Base-by-base conservation (phyloP, 2,113 vertebrate genomes). In the Camelus bactrianus region DNA sequence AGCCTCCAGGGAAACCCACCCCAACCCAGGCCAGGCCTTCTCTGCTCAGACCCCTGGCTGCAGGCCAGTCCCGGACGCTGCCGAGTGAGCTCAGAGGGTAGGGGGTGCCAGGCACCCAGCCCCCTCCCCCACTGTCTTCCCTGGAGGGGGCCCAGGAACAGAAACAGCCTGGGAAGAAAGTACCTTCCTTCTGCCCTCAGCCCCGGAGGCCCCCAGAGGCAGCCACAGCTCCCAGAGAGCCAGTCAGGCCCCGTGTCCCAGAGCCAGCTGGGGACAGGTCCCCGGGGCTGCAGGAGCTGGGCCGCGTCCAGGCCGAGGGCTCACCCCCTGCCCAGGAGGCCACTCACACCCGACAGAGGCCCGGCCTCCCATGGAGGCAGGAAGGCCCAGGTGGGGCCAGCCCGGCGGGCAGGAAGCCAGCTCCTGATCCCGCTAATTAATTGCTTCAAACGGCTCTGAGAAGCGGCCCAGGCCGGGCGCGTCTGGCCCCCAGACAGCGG, bases 351-450 rank as follows among this genome's bases (percentile, higher is more conserved):
- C 2, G 24, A 20, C 1, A 1, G 58, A 42, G 35, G 81, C 48
- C 15, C 8, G 0, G 48, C 67, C 86, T 46, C 79, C 67, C 42
- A 5, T 4, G 13, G 9, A 64, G 67, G 81, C 56, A 35, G 26
- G 67, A 54, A 87, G 62, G 52, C 58, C 17, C 10, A 30, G 24
- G 80, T 8, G 46, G 91, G 69, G 62, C 28, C 10, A 42, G 86
- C n/a, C 15, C 1, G 0, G 8, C 4, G 9, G 38, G 35, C 50
- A 46, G 72, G 76, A 64, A 54, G 24, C 60, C 60, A 62, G 60
- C 26, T 35, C 52, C 96, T 48, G 79, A 46, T 67, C 93, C 91
- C 64, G 52, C 96, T 95, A 96, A 84, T 96, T 60, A 96, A 93
- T 64, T 69, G 80, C 52, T 54, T 91, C 85, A 20, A 64, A 79